Conservation (phyloP, 1,140 invertebrate genomes). For the Ganaspis sp. region DNA sequence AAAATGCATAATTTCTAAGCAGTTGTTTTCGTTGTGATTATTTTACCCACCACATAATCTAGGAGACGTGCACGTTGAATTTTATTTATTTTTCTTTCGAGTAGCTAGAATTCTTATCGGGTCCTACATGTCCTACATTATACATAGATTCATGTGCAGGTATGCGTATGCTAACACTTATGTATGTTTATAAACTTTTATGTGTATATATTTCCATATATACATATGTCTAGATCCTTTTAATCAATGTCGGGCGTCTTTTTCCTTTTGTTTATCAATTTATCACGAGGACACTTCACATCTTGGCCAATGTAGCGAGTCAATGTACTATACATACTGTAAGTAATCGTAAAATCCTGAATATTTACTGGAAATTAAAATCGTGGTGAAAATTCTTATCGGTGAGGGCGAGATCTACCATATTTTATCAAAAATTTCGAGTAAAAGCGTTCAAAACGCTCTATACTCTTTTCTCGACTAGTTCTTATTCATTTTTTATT, state of each 20-base stretch:
- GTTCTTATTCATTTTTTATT: background rate
- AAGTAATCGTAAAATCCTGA: conserved; percentile 60
- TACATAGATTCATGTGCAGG: background rate
- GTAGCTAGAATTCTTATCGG: background rate
- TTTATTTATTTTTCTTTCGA: conserved; percentile 47
- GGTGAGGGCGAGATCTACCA: background rate
- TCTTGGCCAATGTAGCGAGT: conserved; percentile 30
- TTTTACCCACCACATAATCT: conserved; percentile 17
- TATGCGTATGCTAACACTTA: background rate
- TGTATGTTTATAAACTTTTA: background rate
- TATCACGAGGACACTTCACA: background rate
- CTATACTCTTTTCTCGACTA: background rate
- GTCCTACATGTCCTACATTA: background rate
- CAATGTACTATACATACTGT: conserved; percentile 54
- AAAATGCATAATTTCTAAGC: conserved; percentile 46
- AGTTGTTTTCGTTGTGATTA: conserved; percentile 32
- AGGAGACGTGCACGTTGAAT: conserved; percentile 32
- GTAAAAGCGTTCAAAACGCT: background rate
- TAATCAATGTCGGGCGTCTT: background rate
- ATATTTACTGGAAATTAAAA: conserved; percentile 57
- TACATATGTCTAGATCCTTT: background rate
- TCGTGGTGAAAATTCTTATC: conserved; percentile 9
- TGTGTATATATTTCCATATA: conserved; percentile 23
- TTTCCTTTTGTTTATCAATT: background rate
- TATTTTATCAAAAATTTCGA: background rate